A percentile compares a stretch with the other conserved stretches of the same genome.
These are phyloP conservation scores for Lithophane leautieri DNA, from an alignment of 2,888 invertebrate genomes.

Conservation along the genomic window DNA sequence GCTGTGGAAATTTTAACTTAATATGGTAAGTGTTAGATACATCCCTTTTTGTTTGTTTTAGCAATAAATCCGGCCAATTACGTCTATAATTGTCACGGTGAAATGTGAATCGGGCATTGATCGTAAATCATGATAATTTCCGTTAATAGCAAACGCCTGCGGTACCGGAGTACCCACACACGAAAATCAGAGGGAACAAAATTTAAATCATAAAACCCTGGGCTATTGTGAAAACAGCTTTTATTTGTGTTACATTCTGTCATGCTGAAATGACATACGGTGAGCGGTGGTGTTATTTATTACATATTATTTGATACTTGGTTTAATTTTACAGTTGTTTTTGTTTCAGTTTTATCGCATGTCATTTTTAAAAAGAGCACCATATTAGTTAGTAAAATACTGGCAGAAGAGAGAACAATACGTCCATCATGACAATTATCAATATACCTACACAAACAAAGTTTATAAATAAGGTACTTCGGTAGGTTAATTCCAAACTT, in stretches of 20 bases:
- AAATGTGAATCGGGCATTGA: slow-evolving; percentile 43
- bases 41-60: background rate
- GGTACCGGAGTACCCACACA: slow-evolving; percentile 23
- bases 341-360: background rate
- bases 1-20: slow-evolving; percentile 69
- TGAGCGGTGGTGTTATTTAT: slow-evolving; percentile 20
- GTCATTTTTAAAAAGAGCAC: background rate
- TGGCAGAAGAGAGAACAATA: background rate
- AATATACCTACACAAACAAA: background rate
- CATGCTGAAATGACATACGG: slow-evolving; percentile 46
- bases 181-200: slow-evolving; percentile 44
- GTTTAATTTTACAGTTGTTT: slow-evolving; percentile 2
- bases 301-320: slow-evolving; percentile 16
- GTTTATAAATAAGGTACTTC: background rate
- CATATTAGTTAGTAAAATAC: background rate
- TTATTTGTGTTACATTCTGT: slow-evolving; percentile 37
- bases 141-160: slow-evolving; percentile 48
- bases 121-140: slow-evolving; percentile 47
- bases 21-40: slow-evolving; percentile 71
- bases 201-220: slow-evolving; percentile 57
- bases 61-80: slow-evolving; percentile 17
- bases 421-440: background rate
- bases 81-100: slow-evolving; percentile 31
- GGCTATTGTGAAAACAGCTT: slow-evolving; percentile 42
- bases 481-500: background rate